Conservation (phyloP, 2,888 invertebrate species). For the Eudasyphora cyanicolor region DNA sequence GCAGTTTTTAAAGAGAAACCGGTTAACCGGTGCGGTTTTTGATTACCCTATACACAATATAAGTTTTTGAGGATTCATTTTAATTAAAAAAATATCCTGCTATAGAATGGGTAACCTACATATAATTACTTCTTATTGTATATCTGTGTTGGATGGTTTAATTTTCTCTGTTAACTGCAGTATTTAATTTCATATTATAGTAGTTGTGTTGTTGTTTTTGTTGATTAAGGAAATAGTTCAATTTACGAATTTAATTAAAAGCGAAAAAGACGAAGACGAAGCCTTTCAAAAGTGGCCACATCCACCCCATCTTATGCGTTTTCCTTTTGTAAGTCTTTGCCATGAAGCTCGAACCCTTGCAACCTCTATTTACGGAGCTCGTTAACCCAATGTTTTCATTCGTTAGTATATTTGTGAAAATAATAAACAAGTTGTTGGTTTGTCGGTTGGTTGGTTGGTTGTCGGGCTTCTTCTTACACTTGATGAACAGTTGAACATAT, state of each 20-base stretch:
- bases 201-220: too few species aligned
- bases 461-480: neutral
- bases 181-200: neutral
- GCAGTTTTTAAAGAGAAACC: too few species aligned
- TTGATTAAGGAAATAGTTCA: constrained; percentile 2
- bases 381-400: constrained; percentile 18
- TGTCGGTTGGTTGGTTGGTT: neutral
- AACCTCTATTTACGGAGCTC: neutral
- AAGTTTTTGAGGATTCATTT: neutral
- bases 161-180: neutral
- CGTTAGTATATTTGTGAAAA: neutral
- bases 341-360: neutral
- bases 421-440: neutral
- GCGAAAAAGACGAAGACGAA: neutral
- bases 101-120: too few species aligned
- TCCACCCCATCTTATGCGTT: neutral
- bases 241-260: constrained; percentile 3
- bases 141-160: too few species aligned
- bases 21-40: too few species aligned
- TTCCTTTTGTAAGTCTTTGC: neutral
- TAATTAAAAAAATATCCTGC: constrained; percentile 8
- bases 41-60: neutral
- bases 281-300: neutral
- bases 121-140: too few species aligned
- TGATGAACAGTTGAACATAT: neutral